Evolutionary conservation across 2,888 invertebrate genomes (phyloP), one percentile per base, ranked within the genome.

Genomic region (Netelia virgata): DNA sequence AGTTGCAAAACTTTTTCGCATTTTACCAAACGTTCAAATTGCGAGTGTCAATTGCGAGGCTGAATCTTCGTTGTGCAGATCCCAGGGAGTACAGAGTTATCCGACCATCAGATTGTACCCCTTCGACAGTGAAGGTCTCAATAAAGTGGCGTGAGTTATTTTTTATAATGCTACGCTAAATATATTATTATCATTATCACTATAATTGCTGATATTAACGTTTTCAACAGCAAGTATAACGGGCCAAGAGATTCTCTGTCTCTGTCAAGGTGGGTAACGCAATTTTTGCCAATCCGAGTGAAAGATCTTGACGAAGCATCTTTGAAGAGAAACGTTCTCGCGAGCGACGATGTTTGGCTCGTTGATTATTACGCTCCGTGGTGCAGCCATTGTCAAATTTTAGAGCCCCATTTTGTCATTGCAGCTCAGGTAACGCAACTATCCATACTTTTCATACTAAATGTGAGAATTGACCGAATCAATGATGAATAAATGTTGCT

Each of bases 61-160:
- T 8, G 94, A 96, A 89, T 87, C 91, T 0, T 91, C 93, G 5
- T 90, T 97, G 16, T 97, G 97, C 90, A 90, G 91, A 9, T 90
- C 94, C 5, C 95, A 96, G 91, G 94, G 94, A 73, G 94, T 97
- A n/a, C 92, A 94, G 14, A 95, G 95, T 68, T 97, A 97, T 92
- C 97, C 97, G 0, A 95, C 95, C 2, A 95, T 97, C 80, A 94
- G 96, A 73, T 91, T 97, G 28, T 97, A 96, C 93, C 96, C 96
- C 1, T 91, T 94, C 1, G 95, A 95, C 10, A 93, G 94, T 82
- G 93, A 94, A 82, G 95, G 95, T 66, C 88, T 95, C 18, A 94
- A 92, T 84, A 94, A 94, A 86, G 93, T 95, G 10, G 94, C 94
- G 95, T 95, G 93, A 94, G 95, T 94, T n/a, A 57, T 55, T 57